Evolutionary conservation across 2,797 vertebrate genomes (phyloP), one percentile per base, ranked within the genome.

Genomic region (Pelodytes ibericus): DNA sequence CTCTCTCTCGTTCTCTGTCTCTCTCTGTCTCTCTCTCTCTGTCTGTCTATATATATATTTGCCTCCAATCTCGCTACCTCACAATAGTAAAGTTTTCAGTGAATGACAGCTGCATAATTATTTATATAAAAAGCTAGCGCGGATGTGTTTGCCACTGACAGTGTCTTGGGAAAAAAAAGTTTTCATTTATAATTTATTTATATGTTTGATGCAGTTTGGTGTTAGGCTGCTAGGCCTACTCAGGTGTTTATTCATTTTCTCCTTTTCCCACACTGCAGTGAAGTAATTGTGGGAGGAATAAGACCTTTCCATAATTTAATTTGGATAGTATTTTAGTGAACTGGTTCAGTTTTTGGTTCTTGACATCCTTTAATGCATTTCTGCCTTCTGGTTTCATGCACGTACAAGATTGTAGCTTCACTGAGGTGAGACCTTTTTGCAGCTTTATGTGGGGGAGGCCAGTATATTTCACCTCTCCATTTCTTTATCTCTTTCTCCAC

Each of bases 71-170:
- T 67, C 13, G 25, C 44, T 31, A 44, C 26, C n/a, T 29, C 44
- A 67, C 16, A 67, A 53, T 51, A 30, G 8, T 27, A 18, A 26
- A 11, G n/a, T 27, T 51, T 51, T 4, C 26, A 30, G 15, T 67
- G 39, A 67, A 25, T 67, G 64, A 53, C 64, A 67, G 27, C 64
- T 53, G 44, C 53, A 67, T 67, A 51, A 67, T 67, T 47, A 67
- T 63, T 22, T 60, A 15, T n/a, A n/a, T 58, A 58, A 58, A 58
- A 58, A 10, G 56, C 26, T 3, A 58, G 56, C 15, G 10, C 2
- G 10, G 24, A 27, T 3, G 25, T 58, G 26, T 58, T 10, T 58
- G 25, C 24, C 24, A 26, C 25, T 26, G 56, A 26, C 56, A 58
- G 2, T 58, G 25, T 58, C 49, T 20, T 53, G 49, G 49, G 49